Base-by-base conservation (phyloP, 2,113 vertebrate species). In the Phyllostomus discolor region DNA sequence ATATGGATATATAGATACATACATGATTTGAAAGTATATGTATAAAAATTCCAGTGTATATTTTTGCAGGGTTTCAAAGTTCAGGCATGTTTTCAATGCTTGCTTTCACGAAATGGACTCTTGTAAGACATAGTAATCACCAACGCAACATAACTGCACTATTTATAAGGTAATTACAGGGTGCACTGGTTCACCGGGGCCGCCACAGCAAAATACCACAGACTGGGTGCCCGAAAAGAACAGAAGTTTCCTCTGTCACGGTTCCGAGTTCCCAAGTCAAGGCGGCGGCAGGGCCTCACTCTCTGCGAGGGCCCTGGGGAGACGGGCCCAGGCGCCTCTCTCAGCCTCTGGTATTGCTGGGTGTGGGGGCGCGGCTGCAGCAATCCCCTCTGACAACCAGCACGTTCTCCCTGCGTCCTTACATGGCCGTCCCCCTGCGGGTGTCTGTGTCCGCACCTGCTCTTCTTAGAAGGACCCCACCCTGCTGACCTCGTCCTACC, bases 371-470 rank as follows among this genome's bases (percentile, higher is more conserved):
- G 10, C 10, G 7, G 2, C 35, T 50, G 48, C 31, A 16, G 7
- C 0, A 4, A 20, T 10, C 33, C 14, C 7, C 20, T 11, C 73
- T 22, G 22, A 2, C 17, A 5, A 7, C 22, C 9, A 12, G 7
- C 6, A 10, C 11, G 1, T 5, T 15, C 10, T 48, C 16, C 46
- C 48, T 10, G 9, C 6, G 70, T 46, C 46, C 35, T 46, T 38
- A 5, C 19, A 5, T 20, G 10, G 33, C 10, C 6, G 8, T 19
- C 57, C 16, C 38, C 57, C 41, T 1, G 3, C 24, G 4, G 24
- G 33, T 17, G 64, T 50, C 38, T 85, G 14, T 19, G 46, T 69
- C 76, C 43, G 41, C 17, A 33, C 15, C 46, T 64, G 50, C 26
- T 76, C 14, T 33, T 78, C 62, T 50, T n/a, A 16, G 4, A 22